Percentiles rank a stretch among this genome's conserved stretches.
phyloP scores from a whole-genome alignment of 2,113 vertebrate species.

The Ptilonorhynchus violaceus region DNA sequence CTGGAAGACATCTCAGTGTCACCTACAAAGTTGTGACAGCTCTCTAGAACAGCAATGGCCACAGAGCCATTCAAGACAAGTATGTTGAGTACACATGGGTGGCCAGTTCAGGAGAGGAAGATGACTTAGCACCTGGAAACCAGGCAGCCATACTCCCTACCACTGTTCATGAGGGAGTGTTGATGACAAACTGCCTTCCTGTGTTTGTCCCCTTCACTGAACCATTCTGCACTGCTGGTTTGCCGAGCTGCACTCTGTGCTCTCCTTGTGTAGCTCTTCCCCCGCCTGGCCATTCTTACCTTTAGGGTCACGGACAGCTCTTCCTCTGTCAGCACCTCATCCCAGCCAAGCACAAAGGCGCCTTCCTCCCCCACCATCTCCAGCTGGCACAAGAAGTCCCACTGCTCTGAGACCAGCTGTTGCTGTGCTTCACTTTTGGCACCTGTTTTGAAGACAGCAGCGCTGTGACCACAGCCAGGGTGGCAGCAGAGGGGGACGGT shows the following conservation, averaged over 20 bases:
- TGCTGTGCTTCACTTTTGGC: constrained; percentile 59
- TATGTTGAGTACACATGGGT: accelerated
- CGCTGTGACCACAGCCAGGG: accelerated
- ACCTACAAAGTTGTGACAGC: not conserved
- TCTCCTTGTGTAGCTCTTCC: not conserved
- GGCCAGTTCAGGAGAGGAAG: not conserved
- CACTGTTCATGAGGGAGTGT: accelerated
- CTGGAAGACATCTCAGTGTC: not conserved
- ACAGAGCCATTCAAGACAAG: not conserved
- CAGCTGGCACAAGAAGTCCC: constrained; percentile 79
- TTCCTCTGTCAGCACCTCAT: constrained; percentile 84
- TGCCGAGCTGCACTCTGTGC: too few species aligned
- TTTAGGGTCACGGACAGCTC: constrained; percentile 84
- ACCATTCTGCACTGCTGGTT: not conserved
- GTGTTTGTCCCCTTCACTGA: not conserved
- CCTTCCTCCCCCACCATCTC: constrained; percentile 84
- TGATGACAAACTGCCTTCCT: not conserved
- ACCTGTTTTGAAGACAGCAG: constrained; percentile 51
- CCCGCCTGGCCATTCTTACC: constrained; percentile 61
- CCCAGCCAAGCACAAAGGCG: constrained; percentile 83
- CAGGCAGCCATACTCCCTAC: not conserved
- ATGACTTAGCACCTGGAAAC: not conserved
- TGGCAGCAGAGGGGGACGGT: too few species aligned
- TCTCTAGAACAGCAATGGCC: not conserved
- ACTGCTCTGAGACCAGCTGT: constrained; percentile 75